phyloP scores from a whole-genome alignment of 1,140 invertebrate species.

The Copidosoma floridanum region DNA sequence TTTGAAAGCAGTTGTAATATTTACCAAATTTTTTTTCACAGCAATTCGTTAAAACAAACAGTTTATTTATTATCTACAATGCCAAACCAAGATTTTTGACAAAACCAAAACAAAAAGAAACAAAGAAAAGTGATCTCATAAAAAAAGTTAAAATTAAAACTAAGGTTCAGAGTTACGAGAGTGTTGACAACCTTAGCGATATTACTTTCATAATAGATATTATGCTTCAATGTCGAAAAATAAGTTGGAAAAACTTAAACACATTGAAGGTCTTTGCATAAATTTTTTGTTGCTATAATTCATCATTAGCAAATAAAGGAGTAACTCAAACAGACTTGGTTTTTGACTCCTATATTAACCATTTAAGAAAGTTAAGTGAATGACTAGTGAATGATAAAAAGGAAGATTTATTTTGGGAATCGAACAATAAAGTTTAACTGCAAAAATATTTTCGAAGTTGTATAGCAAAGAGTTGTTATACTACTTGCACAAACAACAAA shows the following conservation, averaged over 20 bases:
- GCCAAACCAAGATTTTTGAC: not conserved
- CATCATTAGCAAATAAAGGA: not conserved
- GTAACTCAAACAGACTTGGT: not conserved
- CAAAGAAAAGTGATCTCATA: not conserved
- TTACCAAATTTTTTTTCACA: not conserved
- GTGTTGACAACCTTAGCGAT: not conserved
- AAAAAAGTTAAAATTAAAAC: not conserved
- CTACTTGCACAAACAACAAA: not conserved
- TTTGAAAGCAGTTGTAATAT: not conserved
- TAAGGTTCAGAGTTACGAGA: not conserved
- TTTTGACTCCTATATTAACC: not conserved
- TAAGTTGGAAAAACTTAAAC: not conserved
- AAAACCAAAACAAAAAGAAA: not conserved
- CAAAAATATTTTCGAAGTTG: not conserved
- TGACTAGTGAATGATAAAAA: not conserved
- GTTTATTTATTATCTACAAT: not conserved
- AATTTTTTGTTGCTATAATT: not conserved
- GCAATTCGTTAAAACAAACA: not conserved
- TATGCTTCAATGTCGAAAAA: not conserved
- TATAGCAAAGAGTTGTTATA: not conserved
- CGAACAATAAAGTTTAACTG: not conserved
- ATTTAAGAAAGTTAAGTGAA: not conserved
- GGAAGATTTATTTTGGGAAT: not conserved
- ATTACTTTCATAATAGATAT: conserved; percentile 2
- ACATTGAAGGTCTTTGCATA: not conserved